phyloP scores from a whole-genome alignment of 2,113 vertebrate genomes.

The Onychorhynchus coronatus region DNA sequence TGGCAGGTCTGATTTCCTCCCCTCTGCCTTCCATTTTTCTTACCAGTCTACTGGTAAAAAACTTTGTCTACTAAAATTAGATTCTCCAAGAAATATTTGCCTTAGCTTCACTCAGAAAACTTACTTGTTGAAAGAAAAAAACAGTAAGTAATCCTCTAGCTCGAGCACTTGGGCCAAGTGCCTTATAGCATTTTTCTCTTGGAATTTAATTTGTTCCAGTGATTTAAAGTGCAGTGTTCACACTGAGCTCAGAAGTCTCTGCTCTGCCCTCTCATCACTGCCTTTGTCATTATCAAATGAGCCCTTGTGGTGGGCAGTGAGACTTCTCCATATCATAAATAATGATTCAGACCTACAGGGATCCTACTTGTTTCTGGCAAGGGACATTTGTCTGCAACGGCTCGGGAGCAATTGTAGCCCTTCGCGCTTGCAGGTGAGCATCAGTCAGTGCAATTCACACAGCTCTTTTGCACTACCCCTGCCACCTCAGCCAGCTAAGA shows the following conservation, averaged over 20 bases:
- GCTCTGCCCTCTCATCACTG: not conserved
- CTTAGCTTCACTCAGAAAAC: not conserved
- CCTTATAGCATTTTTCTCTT: not conserved
- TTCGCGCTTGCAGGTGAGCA: not conserved
- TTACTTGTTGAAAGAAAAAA: not conserved
- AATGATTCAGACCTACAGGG: not conserved
- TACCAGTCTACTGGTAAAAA: not conserved
- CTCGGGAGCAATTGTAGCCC: not conserved
- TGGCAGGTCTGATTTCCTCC: not conserved
- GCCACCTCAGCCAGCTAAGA: not conserved
- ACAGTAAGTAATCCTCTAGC: not conserved
- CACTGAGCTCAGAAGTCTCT: not conserved
- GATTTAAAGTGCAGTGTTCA: constrained; percentile 3
- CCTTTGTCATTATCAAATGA: not conserved
- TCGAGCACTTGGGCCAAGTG: not conserved
- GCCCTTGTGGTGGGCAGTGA: not conserved
- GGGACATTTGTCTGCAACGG: not conserved
- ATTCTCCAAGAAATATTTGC: not conserved
- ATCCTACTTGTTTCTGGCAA: not conserved
- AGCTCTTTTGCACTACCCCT: not conserved
- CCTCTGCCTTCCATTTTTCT: not conserved
- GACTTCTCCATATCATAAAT: not conserved
- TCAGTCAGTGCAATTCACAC: not conserved
- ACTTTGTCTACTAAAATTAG: not conserved
- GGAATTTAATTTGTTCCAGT: constrained; percentile 1